These are phyloP conservation scores for Oncorhynchus nerka DNA, from an alignment of 2,113 vertebrate species.

Conservation along the genomic window DNA sequence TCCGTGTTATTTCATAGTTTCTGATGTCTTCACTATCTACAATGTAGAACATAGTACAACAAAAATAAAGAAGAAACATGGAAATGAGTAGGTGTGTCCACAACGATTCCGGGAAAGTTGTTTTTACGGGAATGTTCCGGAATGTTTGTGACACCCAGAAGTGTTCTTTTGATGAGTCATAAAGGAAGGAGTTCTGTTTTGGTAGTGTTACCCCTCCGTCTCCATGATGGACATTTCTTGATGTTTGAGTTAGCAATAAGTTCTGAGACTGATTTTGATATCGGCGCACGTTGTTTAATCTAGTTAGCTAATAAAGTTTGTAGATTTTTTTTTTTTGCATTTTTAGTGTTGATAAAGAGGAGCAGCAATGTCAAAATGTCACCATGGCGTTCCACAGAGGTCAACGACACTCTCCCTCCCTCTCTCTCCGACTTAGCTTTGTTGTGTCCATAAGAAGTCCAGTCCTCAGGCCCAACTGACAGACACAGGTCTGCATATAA, in stretches of 20 bases:
- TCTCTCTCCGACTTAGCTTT: conserved; percentile 14
- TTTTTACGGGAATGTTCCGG: background rate
- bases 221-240: too few species aligned
- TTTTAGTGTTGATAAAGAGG: conserved; percentile 63
- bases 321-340: conserved; percentile 51
- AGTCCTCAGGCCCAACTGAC: background rate
- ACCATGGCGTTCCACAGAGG: conserved; percentile 40
- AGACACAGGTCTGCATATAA: background rate
- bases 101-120: background rate
- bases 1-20: too few species aligned
- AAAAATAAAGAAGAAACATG: too few species aligned
- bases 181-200: conserved; percentile 52
- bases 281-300: conserved; percentile 31
- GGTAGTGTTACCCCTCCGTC: conserved; percentile 28
- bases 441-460: background rate
- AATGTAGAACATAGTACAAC: too few species aligned
- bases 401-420: conserved; percentile 37
- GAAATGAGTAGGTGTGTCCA: too few species aligned
- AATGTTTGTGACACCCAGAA: background rate
- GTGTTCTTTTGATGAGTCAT: conserved; percentile 23
- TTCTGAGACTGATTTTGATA: background rate
- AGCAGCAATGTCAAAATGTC: conserved; percentile 60
- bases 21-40: too few species aligned
- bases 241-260: too few species aligned
- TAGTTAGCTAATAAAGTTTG: conserved; percentile 32